Base-by-base conservation (phyloP, 2,113 vertebrate species). In the Chaetura pelagica region DNA sequence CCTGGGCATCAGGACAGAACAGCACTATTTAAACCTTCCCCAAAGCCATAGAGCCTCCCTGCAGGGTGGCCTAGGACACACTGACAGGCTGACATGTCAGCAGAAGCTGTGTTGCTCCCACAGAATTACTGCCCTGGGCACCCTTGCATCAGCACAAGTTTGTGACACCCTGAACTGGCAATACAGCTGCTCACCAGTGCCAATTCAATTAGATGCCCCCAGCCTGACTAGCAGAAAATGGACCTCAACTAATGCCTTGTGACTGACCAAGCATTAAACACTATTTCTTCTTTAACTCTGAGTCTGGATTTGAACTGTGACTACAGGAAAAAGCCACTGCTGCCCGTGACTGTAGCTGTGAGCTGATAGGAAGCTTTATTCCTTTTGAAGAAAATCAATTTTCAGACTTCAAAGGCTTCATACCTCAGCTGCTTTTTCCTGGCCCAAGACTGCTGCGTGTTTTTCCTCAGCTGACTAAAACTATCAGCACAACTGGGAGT, bases 371-470 rank as follows among this genome's bases (percentile, higher is more conserved):
- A 51, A 78, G 64, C 71, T 82, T 64, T 90, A 44, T 64, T 20
- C 67, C 72, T 83, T 94, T 67, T 62, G 91, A 94, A 92, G 91
- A 92, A 87, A 90, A 94, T 52, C 30, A 40, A 82, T 95, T 85
- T 95, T 81, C 82, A 62, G 74, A 69, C 86, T 69, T 90, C 82
- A 90, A 96, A 88, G 78, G 42, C 82, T 90, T 54, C 18, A 4
- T 16, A 84, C 59, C 82, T 81, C 74, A 42, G 7, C 55, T 27
- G 69, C 61, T 88, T 74, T 73, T 38, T 61, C 64, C 92, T 3
- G 5, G 62, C 76, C 58, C 38, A 14, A 62, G 52, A 74, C 30
- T 16, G 69, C 80, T 29, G 42, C 12, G 4, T 77, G 55, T 54
- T 86, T 64, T 69, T 32, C 40, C 61, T 91, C 64, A 32, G 34